Base-by-base conservation (phyloP, 2,113 vertebrate genomes). In the Saccopteryx bilineata region DNA sequence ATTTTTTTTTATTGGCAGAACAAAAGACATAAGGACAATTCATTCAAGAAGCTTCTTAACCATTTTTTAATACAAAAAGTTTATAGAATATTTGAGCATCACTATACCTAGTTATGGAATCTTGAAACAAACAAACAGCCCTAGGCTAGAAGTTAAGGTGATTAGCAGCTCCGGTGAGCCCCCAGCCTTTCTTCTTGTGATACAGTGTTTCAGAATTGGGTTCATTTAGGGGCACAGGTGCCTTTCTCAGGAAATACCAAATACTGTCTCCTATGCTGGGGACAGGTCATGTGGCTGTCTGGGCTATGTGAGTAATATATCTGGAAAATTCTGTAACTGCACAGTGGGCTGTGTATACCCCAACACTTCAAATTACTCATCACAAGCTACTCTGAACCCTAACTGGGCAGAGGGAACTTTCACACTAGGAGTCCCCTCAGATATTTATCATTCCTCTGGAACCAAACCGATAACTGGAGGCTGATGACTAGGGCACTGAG, bases 31-130 rank as follows among this genome's bases (percentile, higher is more conserved):
- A 52, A 52, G 14, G n/a, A 89, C 11, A 63, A 78, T 84, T 71
- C 58, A 87, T 78, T 84, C 33, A 75, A 87, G 61, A 87, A 96
- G 46, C 1, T 87, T 86, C 78, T 78, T 76, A 80, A 76, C 69
- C 9, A 24, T 33, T 79, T 89, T 82, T 84, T 58, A 85, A 71
- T 78, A 71, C 68, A 87, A 96, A 95, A 93, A 78, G 4, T 48
- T 65, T 58, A 90, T 13, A 66, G 2, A 39, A 71, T 69, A 83
- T 71, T 86, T 93, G 18, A 79, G 10, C 90, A 33, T 33, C 33
- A 75, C 23, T 72, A 18, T 68, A 71, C n/a, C 54, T 88, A 87
- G 61, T 88, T 82, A 68, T 28, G 18, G 46, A 88, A 66, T 80
- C 50, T 95, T 21, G 58, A 93, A 69, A 90, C 15, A 65, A 78